phyloP scores from a whole-genome alignment of 2,113 vertebrate genomes.

The Heteronetta atricapilla region DNA sequence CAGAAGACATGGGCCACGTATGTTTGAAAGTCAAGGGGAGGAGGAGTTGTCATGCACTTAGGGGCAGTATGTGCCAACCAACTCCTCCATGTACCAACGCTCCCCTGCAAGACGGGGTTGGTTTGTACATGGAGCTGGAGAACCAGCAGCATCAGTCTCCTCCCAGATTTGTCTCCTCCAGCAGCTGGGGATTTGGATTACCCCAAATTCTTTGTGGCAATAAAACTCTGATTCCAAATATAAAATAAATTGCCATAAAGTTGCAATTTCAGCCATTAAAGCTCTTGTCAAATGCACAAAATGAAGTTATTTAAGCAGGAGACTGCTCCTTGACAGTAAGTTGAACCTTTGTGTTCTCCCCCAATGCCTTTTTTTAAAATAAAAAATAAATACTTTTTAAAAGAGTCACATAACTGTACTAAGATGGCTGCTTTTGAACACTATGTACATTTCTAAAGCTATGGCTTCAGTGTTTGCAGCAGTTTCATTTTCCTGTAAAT shows the following conservation, averaged over 20 bases:
- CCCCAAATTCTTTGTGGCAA: neutral
- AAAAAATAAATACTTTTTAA: neutral
- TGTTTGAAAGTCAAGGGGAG: neutral
- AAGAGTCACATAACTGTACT: neutral
- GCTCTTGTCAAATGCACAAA: neutral
- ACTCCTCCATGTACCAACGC: fast-evolving
- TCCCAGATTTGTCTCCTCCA: neutral
- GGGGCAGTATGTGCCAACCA: neutral
- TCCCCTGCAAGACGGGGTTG: neutral
- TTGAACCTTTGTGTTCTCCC: neutral
- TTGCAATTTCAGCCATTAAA: neutral
- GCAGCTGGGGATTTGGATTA: neutral
- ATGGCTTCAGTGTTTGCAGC: neutral
- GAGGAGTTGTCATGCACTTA: neutral
- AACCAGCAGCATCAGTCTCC: neutral
- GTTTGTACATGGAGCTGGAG: neutral
- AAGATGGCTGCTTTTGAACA: neutral
- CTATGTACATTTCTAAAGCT: neutral
- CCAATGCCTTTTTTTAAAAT: neutral
- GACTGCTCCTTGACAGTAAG: neutral
- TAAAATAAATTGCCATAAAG: neutral
- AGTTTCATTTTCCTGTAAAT: neutral
- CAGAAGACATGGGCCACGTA: too few species aligned
- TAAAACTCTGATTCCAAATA: neutral
- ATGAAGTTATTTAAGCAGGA: neutral